Percentiles rank a stretch among this genome's conserved stretches.
Conservation (phyloP, 2,888 invertebrate species). For the Anoplius nigerrimus region DNA sequence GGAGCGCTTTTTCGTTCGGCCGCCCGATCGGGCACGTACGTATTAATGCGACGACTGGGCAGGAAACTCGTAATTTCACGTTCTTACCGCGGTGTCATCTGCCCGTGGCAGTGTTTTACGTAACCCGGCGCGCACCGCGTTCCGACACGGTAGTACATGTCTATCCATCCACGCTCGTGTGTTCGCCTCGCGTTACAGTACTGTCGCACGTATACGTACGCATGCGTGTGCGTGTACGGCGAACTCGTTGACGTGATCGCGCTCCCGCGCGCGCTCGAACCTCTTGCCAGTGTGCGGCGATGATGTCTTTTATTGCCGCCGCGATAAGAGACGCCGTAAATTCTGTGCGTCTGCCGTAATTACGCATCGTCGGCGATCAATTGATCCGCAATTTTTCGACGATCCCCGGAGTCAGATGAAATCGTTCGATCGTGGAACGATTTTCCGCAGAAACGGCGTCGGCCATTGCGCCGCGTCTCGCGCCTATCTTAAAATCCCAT, state of each 20-base stretch:
- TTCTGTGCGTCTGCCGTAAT: constrained; percentile 40
- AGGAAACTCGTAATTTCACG: constrained; percentile 66
- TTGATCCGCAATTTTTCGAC: constrained; percentile 22
- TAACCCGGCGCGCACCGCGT: neutral
- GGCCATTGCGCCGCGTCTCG: too few species aligned
- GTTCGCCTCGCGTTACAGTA: too few species aligned
- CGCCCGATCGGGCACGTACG: constrained; percentile 39
- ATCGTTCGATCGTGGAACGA: too few species aligned
- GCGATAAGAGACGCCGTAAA: constrained; percentile 41
- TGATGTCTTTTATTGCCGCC: constrained; percentile 11
- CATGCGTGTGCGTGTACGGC: constrained; percentile 20
- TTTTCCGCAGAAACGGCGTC: too few species aligned
- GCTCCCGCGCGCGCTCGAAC: neutral
- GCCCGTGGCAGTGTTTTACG: constrained; percentile 48
- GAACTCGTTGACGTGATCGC: constrained; percentile 15
- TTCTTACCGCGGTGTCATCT: constrained; percentile 65
- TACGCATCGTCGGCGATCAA: constrained; percentile 41
- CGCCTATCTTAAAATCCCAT: too few species aligned
- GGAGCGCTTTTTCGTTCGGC: constrained; percentile 23
- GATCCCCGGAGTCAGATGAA: neutral
- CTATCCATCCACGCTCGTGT: constrained; percentile 9
- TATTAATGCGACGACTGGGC: constrained; percentile 46
- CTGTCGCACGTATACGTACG: constrained; percentile 11
- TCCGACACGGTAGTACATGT: neutral
- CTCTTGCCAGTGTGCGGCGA: constrained; percentile 11